Base-by-base conservation (phyloP, 2,113 vertebrate genomes). In the Labeo rohita region DNA sequence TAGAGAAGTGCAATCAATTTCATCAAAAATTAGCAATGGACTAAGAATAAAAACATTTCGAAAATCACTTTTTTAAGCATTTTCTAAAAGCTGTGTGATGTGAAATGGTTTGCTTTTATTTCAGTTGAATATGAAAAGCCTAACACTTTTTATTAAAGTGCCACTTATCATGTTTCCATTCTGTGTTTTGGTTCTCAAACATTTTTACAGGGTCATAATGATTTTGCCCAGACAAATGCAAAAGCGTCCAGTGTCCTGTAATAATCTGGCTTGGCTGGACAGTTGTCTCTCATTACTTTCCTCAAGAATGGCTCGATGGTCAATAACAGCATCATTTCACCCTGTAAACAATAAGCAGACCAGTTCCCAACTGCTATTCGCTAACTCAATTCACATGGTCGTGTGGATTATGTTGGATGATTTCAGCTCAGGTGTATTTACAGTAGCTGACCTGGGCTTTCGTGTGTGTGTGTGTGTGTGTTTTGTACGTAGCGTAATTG, bases 401-500 rank as follows among this genome's bases (percentile, higher is more conserved):
- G n/a, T 79, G 34, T 43, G 36, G 54, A 80, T 45, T 80, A 45
- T 23, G 36, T 15, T 79, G 34, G 18, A 63, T 80, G 36, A 23
- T 80, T 61, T 23, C n/a, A 43, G 21, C 21, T 45, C 18, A 45
- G 56, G 36, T 61, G 54, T 45, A 16, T 61, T 63, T 63, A 80
- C 54, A 45, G 70, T 12, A 73, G 39, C 18, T 61, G 56, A 80
- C 56, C 36, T 47, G 4, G 21, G 70, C 16, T 73, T 11, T 18
- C 0, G 11, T 50, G 13, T 16, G 4, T 9, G 54, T n/a, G 36
- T 43, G 8, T 77, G 15, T 54, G 28, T 34, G 90, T 90, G 88
- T 88, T 52, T 15, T 50, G 11, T 56, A 21, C 18, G 3, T 61
- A 61, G 18, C 90, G 84, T 93, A 92, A 94, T 93, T 94, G 92